Percentiles rank a stretch among this genome's conserved stretches.
phyloP scores from a whole-genome alignment of 2,888 invertebrate genomes.

The Eustalomyia histrio region DNA sequence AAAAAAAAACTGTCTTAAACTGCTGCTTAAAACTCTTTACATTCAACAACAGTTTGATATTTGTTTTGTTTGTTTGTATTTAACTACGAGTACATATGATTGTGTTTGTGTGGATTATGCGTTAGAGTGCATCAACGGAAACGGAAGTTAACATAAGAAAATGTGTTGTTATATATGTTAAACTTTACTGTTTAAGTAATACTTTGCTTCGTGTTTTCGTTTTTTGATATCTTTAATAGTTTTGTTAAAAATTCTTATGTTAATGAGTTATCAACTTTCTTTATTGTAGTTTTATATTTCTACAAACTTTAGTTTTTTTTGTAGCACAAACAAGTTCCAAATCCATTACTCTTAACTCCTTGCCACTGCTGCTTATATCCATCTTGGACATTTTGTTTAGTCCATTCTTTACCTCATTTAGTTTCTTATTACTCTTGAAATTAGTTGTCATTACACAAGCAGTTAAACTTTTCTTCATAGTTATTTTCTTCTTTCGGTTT shows the following conservation, averaged over 20 bases:
- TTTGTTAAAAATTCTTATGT: constrained; percentile 58
- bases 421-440: constrained; percentile 60
- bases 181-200: constrained; percentile 37
- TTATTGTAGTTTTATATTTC: constrained; percentile 15
- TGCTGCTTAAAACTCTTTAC: constrained; percentile 54
- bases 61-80: constrained; percentile 23
- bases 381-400: neutral
- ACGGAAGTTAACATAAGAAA: constrained; percentile 62
- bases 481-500: constrained; percentile 41
- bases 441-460: constrained; percentile 64
- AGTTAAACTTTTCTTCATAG: constrained; percentile 55
- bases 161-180: constrained; percentile 23
- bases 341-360: neutral
- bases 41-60: constrained; percentile 50
- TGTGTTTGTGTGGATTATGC: constrained; percentile 21
- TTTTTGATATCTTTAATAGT: constrained; percentile 24
- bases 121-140: constrained; percentile 54
- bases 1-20: constrained; percentile 64
- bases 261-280: constrained; percentile 61
- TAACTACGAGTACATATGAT: too few relatives aligned
- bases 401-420: constrained; percentile 52
- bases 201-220: neutral
- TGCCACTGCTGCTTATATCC: neutral
- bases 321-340: neutral
- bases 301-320: constrained; percentile 32